These are phyloP conservation scores for Poeciliopsis prolifica DNA, from an alignment of 2,113 vertebrate genomes.

Conservation along the genomic window DNA sequence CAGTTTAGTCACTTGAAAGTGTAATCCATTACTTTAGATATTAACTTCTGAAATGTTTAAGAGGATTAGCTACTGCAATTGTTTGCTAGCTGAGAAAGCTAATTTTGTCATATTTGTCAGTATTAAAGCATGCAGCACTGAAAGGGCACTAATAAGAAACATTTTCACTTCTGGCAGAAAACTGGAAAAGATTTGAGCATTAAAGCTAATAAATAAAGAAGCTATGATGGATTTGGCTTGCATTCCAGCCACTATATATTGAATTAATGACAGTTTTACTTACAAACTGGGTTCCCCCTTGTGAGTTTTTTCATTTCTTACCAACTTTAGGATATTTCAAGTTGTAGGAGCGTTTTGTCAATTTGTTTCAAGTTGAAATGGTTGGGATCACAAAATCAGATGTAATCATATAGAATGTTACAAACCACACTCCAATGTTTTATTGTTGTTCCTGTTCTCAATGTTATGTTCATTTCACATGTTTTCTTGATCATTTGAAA, in stretches of 20 bases:
- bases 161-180: not conserved
- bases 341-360: constrained; percentile 7
- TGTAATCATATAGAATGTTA: constrained; percentile 19
- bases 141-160: not conserved
- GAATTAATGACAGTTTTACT: constrained; percentile 9
- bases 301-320: not conserved
- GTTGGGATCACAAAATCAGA: not conserved
- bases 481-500: constrained; percentile 32
- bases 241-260: constrained; percentile 1
- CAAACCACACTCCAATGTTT: constrained; percentile 42
- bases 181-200: not conserved
- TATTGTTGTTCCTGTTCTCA: constrained; percentile 21
- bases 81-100: not conserved
- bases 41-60: not conserved
- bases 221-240: not conserved
- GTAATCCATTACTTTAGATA: not conserved
- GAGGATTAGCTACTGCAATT: not conserved
- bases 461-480: constrained; percentile 27
- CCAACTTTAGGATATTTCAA: not conserved
- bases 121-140: not conserved
- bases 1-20: constrained; percentile 15
- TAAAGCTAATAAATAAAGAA: not conserved
- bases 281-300: not conserved
- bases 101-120: not conserved
- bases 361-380: constrained; percentile 4